Base-by-base conservation (phyloP, 2,113 vertebrate species). In the Rhinopomastus cyanomelas region DNA sequence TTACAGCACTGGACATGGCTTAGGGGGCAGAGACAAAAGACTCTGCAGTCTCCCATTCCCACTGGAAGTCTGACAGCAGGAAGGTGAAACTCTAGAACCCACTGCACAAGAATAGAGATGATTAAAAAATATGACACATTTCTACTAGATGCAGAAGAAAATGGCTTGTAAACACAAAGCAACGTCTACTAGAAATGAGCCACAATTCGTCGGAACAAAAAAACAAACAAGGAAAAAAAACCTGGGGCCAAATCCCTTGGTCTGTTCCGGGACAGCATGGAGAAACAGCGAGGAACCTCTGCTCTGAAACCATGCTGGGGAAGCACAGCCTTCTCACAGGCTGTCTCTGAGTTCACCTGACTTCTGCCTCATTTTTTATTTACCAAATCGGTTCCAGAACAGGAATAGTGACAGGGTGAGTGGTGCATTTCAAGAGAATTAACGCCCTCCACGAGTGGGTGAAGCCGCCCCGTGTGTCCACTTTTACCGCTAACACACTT, bases 321-420 rank as follows among this genome's bases (percentile, higher is more conserved):
- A 88, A 92, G 66, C 26, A 34, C 8, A 68, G 89, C 32, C 64
- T 65, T 62, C 30, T 64, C 86, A 79, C 66, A 81, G 62, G 55
- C 8, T 73, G 77, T 72, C 85, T 26, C 4, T 11, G 55, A 94
- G 77, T 59, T 16, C 29, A 32, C 25, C 69, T 84, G 92, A 69
- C 55, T 91, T 59, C 46, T 79, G 59, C 74, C 62, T 95, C 68
- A 85, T 90, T 80, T 94, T 88, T 87, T 77, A 75, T 56, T 87
- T 30, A 84, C 79, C 88, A 87, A 87, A 91, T 94, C 18, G 1
- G 80, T 90, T 93, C 76, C 62, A 85, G 84, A 82, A 86, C 83
- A 87, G 5, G 19, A 81, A 66, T 7, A 88, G 68, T 42, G 85
- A 86, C 83, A 94, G 65, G 51, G 11, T 51, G 59, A 80, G 83